Evolutionary conservation across 2,113 vertebrate genomes (phyloP).

Genomic region (Micronisus gabar): DNA sequence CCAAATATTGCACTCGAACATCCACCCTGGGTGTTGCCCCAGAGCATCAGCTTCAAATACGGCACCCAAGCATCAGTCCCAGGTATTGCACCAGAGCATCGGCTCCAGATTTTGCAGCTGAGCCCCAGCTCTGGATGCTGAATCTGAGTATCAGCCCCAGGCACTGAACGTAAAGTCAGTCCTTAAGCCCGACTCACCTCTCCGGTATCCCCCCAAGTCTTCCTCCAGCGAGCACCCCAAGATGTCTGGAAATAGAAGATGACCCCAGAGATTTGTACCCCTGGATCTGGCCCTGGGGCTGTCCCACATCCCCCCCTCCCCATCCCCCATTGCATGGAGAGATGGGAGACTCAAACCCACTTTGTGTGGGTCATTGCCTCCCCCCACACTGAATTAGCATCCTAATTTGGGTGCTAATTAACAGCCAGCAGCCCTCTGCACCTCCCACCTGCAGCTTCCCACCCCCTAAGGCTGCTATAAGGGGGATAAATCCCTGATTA

Average conservation of each 20-base stretch:
- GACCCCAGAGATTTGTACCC: neutral
- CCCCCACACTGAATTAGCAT: neutral
- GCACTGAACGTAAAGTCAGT: no score
- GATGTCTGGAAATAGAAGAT: neutral
- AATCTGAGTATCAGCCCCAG: neutral
- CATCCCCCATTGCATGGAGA: neutral
- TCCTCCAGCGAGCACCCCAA: neutral
- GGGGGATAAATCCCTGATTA: neutral
- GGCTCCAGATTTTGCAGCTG: neutral
- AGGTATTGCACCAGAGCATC: neutral
- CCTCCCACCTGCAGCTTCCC: neutral
- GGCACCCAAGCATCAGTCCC: neutral
- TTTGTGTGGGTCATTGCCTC: neutral
- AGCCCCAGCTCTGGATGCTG: neutral
- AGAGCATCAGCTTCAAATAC: neutral
- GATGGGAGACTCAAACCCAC: no score
- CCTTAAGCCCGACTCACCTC: neutral
- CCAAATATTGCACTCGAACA: neutral
- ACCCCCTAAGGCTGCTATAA: neutral
- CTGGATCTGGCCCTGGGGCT: no score
- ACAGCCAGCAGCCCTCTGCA: neutral
- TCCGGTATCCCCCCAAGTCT: neutral
- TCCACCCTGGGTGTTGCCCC: neutral
- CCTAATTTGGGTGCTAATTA: neutral
- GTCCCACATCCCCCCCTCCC: neutral